These are phyloP conservation scores for Ichneumoninae sp. DNA, from an alignment of 2,888 invertebrate species.

Conservation along the genomic window DNA sequence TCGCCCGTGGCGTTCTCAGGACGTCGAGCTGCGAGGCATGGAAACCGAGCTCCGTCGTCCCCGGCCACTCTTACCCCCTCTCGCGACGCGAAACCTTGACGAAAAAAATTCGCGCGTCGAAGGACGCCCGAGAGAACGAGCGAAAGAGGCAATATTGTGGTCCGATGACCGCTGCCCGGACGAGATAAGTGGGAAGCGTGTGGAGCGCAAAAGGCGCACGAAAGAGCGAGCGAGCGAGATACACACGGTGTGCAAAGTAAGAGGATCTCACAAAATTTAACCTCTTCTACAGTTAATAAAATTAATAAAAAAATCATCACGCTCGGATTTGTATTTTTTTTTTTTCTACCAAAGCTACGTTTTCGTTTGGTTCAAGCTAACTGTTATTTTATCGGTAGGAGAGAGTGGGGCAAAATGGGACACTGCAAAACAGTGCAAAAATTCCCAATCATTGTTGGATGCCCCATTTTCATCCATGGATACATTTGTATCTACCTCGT, in stretches of 20 bases:
- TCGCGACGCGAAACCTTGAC: conserved; percentile 34
- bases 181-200: conserved; percentile 58
- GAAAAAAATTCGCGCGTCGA: conserved; percentile 61
- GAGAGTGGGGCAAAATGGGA: not conserved
- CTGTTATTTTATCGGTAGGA: not conserved
- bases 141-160: conserved; percentile 49
- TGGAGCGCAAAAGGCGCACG: conserved; percentile 35
- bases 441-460: not conserved
- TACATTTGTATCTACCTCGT: not conserved
- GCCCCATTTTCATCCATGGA: not conserved
- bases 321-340: not conserved
- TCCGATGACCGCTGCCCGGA: conserved; percentile 54
- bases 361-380: no score
- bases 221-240: conserved; percentile 28
- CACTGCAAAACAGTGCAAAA: not conserved
- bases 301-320: not conserved
- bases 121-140: conserved; percentile 43
- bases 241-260: conserved; percentile 41
- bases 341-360: not conserved
- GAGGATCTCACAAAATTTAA: conserved; percentile 18
- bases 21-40: conserved; percentile 25
- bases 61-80: not conserved
- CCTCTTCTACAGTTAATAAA: not conserved
- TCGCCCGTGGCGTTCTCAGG: conserved; percentile 69
- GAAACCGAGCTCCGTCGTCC: not conserved